Evolutionary conservation across 1,140 invertebrate genomes (phyloP).

Genomic region (Tetramorium parvispinum): DNA sequence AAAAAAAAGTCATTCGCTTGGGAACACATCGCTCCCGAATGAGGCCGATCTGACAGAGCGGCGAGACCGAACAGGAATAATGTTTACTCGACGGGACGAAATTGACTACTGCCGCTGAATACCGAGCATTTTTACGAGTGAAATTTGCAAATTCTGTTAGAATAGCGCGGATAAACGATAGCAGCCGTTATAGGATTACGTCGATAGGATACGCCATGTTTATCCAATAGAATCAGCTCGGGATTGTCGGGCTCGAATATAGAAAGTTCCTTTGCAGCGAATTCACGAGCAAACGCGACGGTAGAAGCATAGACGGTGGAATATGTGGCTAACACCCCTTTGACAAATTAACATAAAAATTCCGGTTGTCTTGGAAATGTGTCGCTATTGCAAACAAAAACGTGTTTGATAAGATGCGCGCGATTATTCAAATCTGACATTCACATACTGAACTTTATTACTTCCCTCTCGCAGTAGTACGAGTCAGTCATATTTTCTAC

Average conservation of each 20-base stretch:
- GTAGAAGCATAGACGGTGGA: neutral
- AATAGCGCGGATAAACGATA: constrained; percentile 45
- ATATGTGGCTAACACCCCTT: neutral
- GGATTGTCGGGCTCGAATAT: constrained; percentile 15
- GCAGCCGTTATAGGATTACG: constrained; percentile 42
- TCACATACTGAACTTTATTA: neutral
- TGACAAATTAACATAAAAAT: neutral
- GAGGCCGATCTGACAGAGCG: constrained; percentile 30
- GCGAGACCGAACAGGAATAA: constrained; percentile 42
- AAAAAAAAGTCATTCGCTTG: constrained; percentile 8
- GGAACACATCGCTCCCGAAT: constrained; percentile 22
- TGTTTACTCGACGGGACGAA: constrained; percentile 44
- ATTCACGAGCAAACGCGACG: neutral
- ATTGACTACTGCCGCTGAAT: constrained; percentile 51
- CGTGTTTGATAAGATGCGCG: neutral
- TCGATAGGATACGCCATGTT: constrained; percentile 48
- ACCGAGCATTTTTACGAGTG: constrained; percentile 40
- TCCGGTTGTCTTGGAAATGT: neutral
- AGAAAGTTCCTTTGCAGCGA: neutral
- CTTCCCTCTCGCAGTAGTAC: neutral
- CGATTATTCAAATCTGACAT: neutral
- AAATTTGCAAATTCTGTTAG: constrained; percentile 33
- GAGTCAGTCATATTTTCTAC: constrained; percentile 3
- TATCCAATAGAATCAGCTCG: constrained; percentile 41
- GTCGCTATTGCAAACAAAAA: neutral